Evolutionary conservation across 2,888 invertebrate species (phyloP).

Genomic region (Melanargia galathea): DNA sequence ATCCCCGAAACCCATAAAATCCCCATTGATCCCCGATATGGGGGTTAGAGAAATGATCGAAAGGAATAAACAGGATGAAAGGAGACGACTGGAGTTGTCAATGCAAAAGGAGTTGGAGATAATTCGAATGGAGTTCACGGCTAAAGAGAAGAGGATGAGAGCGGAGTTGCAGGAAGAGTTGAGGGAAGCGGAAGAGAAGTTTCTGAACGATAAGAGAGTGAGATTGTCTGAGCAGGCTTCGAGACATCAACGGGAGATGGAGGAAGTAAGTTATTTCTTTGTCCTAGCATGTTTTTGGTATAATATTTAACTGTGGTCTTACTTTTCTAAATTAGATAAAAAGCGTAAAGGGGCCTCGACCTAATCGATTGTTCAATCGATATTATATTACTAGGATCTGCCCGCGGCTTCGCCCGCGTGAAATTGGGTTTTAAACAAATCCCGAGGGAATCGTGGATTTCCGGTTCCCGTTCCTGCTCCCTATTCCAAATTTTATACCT

Average conservation of each 20-base stretch:
- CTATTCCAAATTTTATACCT: too few species aligned
- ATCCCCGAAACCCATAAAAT: conserved; percentile 59
- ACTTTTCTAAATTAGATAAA: too few species aligned
- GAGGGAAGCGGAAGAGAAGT: conserved; percentile 74
- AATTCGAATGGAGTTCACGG: conserved; percentile 81
- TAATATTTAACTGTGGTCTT: too few species aligned
- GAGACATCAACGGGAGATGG: conserved; percentile 70
- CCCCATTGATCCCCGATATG: conserved; percentile 68
- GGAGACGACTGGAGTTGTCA: conserved; percentile 67
- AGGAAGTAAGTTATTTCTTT: conserved; percentile 66
- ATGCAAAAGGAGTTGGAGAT: conserved; percentile 78
- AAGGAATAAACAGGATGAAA: conserved; percentile 63
- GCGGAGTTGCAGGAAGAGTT: conserved; percentile 79
- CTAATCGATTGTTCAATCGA: too few species aligned
- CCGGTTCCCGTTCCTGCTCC: too few species aligned
- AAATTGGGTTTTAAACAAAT: too few species aligned
- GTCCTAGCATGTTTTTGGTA: not conserved
- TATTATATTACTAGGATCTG: too few species aligned
- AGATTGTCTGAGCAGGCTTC: conserved; percentile 75
- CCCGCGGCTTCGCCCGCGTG: too few species aligned
- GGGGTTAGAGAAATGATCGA: conserved; percentile 69
- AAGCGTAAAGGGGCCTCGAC: too few species aligned
- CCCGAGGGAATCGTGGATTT: too few species aligned
- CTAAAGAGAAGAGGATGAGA: conserved; percentile 80
- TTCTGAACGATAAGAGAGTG: conserved; percentile 63